These are phyloP conservation scores for Daboia siamensis DNA, from an alignment of 2,113 vertebrate species.

Conservation along the genomic window DNA sequence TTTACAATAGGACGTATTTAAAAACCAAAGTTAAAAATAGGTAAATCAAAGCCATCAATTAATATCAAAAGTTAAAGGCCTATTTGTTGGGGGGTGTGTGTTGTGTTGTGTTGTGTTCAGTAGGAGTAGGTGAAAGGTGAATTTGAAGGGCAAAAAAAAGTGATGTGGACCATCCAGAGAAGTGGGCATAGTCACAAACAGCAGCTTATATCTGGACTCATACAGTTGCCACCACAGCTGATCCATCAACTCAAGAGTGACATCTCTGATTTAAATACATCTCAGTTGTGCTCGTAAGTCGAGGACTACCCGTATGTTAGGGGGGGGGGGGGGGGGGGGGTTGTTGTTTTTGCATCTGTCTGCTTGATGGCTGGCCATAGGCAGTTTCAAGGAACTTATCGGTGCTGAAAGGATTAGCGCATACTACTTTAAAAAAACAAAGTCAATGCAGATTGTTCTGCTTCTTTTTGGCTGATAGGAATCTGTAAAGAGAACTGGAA, in stretches of 20 bases:
- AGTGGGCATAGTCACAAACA: background rate
- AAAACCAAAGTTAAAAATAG: background rate
- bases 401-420: background rate
- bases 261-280: background rate
- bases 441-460: background rate
- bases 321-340: too few species aligned
- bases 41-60: background rate
- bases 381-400: background rate
- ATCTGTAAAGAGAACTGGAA: conserved; percentile 1
- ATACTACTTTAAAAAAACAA: background rate
- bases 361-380: background rate
- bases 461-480: background rate
- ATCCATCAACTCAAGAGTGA: background rate
- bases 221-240: background rate
- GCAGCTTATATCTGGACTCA: background rate
- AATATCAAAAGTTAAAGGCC: background rate
- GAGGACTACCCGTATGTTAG: background rate
- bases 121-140: background rate
- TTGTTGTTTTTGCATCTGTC: background rate
- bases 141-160: background rate
- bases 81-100: background rate
- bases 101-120: background rate
- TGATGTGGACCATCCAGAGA: background rate
- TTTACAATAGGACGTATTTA: background rate
- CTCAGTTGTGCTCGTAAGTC: background rate